A percentile compares a stretch with the other conserved stretches of the same genome.
phyloP scores from a whole-genome alignment of 2,888 invertebrate genomes.

The Cantharis flavilabris region DNA sequence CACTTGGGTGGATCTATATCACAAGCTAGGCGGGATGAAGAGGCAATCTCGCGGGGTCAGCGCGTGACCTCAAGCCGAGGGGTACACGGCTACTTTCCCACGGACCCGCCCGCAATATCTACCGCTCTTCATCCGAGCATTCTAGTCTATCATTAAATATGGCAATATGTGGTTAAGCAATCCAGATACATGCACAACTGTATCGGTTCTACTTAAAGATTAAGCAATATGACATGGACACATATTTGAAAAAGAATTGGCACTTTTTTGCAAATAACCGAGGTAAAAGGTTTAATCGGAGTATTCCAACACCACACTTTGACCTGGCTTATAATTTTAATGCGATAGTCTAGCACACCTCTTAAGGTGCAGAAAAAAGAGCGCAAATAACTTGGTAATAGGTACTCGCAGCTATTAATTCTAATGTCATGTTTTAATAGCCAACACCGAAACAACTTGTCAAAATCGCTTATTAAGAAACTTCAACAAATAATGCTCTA shows the following conservation, averaged over 20 bases:
- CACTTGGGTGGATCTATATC: slow-evolving; percentile 53
- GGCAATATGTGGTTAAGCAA: slow-evolving; percentile 55
- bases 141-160: slow-evolving; percentile 58
- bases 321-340: slow-evolving; percentile 10
- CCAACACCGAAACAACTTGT: slow-evolving; percentile 9
- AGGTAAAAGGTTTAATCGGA: slow-evolving; percentile 4
- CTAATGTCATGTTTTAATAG: slow-evolving; percentile 14
- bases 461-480: slow-evolving; percentile 12
- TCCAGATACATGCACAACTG: slow-evolving; percentile 50
- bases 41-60: slow-evolving; percentile 51
- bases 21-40: slow-evolving; percentile 42
- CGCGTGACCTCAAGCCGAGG: slow-evolving; percentile 58
- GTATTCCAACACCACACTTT: slow-evolving; percentile 8
- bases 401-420: slow-evolving; percentile 12
- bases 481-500: slow-evolving; percentile 6
- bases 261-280: slow-evolving; percentile 8
- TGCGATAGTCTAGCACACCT: slow-evolving; percentile 7
- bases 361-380: slow-evolving; percentile 2
- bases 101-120: slow-evolving; percentile 58
- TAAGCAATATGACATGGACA: slow-evolving; percentile 27
- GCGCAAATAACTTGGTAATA: slow-evolving; percentile 10
- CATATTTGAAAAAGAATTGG: background rate
- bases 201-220: slow-evolving; percentile 46
- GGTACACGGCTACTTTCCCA: slow-evolving; percentile 59
- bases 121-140: slow-evolving; percentile 56